Evolutionary conservation across 2,888 invertebrate genomes (phyloP), one percentile per base, ranked within the genome.

Genomic region (Patella pellucida): DNA sequence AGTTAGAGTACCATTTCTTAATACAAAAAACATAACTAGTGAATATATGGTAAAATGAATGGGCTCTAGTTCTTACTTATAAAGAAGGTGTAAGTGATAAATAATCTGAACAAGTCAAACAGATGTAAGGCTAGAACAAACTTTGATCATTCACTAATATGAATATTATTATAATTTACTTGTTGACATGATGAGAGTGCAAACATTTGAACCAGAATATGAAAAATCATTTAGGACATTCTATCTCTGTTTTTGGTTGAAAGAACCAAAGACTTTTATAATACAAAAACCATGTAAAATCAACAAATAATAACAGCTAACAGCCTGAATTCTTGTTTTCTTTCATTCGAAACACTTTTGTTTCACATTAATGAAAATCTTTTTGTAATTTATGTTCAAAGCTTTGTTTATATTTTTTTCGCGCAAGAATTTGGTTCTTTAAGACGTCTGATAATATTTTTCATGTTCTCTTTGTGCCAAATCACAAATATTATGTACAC

Each of bases 291-390:
- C 62, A 62, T 9, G 62, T 14, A 23, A 62, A 19, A 62, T 62
- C 23, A 62, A 62, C 62, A 62, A 62, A 23, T 62, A 62, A 23
- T 62, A 11, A 19, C 23, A 19, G 12, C 62, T 62, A 62, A 62
- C 62, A 62, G 62, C 19, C 62, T 62, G 19, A 19, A 62, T 62
- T 23, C 23, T 62, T 19, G 62, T 62, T 23, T 23, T 23, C 16
- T 62, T 23, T 62, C 23, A 62, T 62, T 62, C 23, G 3, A 11
- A 11, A 19, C 62, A 62, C 62, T 62, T 62, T 62, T 62, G 62
- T 62, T 62, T 62, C 62, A 62, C 62, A 62, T 62, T 23, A 62
- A 62, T 62, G 14, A 23, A 62, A 62, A 62, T 62, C 23, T 12
- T 62, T 62, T 62, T 62, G 62, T 62, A n/a, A 23, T 62, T 62